A percentile compares a stretch with the other conserved stretches of the same genome.
Conservation (phyloP, 2,888 invertebrate species). For the Ellobium chinense region DNA sequence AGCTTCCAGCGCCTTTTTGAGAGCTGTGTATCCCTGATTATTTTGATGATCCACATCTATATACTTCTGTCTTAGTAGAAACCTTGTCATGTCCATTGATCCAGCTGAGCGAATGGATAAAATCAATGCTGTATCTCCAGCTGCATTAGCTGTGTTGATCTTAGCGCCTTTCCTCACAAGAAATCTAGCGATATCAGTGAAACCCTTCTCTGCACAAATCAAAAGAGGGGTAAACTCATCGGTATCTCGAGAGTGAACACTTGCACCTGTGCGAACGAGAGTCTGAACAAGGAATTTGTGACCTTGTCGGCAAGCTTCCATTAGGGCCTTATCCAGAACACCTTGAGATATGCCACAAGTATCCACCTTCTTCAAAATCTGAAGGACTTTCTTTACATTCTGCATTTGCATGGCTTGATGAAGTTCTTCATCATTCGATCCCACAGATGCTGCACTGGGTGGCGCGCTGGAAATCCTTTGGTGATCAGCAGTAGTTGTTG, state of each 20-base stretch:
- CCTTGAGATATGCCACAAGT: not conserved
- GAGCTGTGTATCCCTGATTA: not conserved
- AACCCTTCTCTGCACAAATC: constrained; percentile 2
- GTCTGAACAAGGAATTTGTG: not conserved
- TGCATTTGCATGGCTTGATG: no score
- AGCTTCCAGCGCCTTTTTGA: not conserved
- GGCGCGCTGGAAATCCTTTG: no score
- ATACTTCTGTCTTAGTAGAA: not conserved
- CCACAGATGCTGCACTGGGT: no score
- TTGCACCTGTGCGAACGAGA: not conserved
- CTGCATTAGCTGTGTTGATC: not conserved
- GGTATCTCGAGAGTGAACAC: not conserved
- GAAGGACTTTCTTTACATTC: no score
- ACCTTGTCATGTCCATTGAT: not conserved
- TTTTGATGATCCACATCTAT: constrained; percentile 2
- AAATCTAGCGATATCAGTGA: not conserved
- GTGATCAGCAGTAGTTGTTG: no score
- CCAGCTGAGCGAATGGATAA: not conserved
- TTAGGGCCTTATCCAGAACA: not conserved
- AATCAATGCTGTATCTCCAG: constrained; percentile 10
- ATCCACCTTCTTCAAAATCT: no score
- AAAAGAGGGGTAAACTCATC: not conserved
- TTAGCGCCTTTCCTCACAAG: not conserved
- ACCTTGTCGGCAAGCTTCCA: not conserved
- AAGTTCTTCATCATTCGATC: no score